Percentiles rank a stretch among this genome's conserved stretches.
These are phyloP conservation scores for Oxygymnocypris stewartii DNA, from an alignment of 2,113 vertebrate genomes.

Conservation along the genomic window DNA sequence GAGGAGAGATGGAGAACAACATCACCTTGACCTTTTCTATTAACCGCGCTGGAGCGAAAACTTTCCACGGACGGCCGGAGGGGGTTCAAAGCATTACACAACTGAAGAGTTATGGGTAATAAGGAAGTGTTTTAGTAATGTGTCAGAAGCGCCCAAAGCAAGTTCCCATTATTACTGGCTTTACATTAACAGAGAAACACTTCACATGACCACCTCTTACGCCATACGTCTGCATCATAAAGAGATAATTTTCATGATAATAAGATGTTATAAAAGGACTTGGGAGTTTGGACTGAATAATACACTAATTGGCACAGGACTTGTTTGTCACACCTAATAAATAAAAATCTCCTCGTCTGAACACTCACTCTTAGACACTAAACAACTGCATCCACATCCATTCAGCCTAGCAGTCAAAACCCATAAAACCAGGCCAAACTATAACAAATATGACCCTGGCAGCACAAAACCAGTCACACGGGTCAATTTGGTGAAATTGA, in stretches of 20 bases:
- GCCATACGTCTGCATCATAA: slow-evolving; percentile 17
- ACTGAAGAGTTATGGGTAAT: slow-evolving; percentile 61
- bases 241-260: background rate
- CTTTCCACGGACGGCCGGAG: slow-evolving; percentile 11
- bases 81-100: background rate
- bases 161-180: slow-evolving; percentile 70
- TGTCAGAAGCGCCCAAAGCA: slow-evolving; percentile 66
- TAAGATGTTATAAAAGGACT: background rate
- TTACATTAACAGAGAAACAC: slow-evolving; percentile 68
- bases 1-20: background rate
- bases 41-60: background rate
- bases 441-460: too few species aligned
- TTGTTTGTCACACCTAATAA: background rate
- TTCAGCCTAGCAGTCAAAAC: slow-evolving; percentile 16
- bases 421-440: background rate
- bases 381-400: background rate
- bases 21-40: slow-evolving; percentile 17
- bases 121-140: slow-evolving; percentile 73
- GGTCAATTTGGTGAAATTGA: too few species aligned
- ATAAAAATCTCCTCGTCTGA: too few species aligned
- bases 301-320: background rate
- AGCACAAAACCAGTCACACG: too few species aligned
- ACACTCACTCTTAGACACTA: background rate
- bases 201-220: slow-evolving; percentile 46
- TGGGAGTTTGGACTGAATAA: background rate